These are phyloP conservation scores for Hyaena hyaena DNA, from an alignment of 2,113 vertebrate species.

Conservation along the genomic window DNA sequence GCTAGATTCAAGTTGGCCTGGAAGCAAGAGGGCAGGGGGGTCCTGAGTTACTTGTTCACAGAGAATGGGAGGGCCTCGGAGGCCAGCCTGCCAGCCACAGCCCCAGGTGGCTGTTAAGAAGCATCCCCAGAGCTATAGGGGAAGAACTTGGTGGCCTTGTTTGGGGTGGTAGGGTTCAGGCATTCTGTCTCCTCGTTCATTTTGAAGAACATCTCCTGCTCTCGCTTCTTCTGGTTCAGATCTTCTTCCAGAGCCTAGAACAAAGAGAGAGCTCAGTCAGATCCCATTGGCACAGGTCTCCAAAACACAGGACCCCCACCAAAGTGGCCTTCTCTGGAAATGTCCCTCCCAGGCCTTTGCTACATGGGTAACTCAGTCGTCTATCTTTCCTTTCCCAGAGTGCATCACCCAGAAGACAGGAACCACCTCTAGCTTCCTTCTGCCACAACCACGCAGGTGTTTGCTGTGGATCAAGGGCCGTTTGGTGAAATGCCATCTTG, in stretches of 20 bases:
- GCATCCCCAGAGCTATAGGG: slow-evolving; percentile 88
- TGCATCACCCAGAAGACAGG: not conserved
- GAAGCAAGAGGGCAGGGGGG: slow-evolving; percentile 1
- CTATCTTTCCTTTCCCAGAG: not conserved
- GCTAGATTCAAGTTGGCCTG: not conserved
- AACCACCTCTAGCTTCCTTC: not conserved
- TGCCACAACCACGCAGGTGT: not conserved
- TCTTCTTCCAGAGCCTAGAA: slow-evolving; percentile 95
- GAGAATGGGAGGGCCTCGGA: slow-evolving; percentile 32
- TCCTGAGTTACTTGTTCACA: slow-evolving; percentile 63
- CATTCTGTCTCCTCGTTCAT: slow-evolving; percentile 85
- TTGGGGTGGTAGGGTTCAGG: slow-evolving; percentile 87
- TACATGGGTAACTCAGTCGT: not conserved
- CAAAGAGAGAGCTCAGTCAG: not conserved
- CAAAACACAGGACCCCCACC: not conserved
- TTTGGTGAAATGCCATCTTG: not conserved
- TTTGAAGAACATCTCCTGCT: slow-evolving; percentile 96
- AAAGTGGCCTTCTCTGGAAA: not conserved
- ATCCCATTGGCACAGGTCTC: not conserved
- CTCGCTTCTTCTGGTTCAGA: slow-evolving; percentile 91
- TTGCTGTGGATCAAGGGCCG: not conserved
- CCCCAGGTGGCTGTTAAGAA: slow-evolving; percentile 64
- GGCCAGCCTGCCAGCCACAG: slow-evolving; percentile 44
- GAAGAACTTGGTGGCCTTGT: slow-evolving; percentile 92
- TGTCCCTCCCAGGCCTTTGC: not conserved